Percentiles rank a stretch among this genome's conserved stretches.
Evolutionary conservation across 2,888 invertebrate genomes (phyloP).

Genomic region (Ophion slaviceki): DNA sequence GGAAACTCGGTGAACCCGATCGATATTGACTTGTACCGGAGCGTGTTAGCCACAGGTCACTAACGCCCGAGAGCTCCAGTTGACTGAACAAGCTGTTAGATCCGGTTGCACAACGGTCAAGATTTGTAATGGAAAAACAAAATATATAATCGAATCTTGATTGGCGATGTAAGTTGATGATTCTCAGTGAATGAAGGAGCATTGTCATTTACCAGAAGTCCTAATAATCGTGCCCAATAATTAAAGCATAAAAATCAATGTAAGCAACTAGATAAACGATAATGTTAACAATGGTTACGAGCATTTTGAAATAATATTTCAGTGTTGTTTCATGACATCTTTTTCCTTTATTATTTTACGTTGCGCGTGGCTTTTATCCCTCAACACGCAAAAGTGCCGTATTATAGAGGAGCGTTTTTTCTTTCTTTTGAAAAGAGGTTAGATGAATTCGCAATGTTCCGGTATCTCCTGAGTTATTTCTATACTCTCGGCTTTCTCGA

Average conservation of each 20-base stretch:
- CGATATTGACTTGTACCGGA: conserved; percentile 44
- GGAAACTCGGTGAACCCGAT: conserved; percentile 48
- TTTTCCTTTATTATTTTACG: too few relatives aligned
- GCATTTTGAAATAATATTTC: background rate
- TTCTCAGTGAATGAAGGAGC: too few relatives aligned
- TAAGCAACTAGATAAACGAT: background rate
- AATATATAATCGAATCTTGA: too few relatives aligned
- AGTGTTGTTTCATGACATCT: background rate
- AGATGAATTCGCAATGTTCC: background rate
- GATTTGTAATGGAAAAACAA: background rate
- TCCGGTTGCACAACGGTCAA: conserved; percentile 6
- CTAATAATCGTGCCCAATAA: background rate
- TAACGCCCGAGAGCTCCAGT: conserved; percentile 21
- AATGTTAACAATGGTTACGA: background rate
- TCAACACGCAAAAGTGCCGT: background rate
- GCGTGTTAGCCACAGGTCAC: conserved; percentile 27
- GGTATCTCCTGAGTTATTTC: background rate
- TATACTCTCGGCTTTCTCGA: background rate
- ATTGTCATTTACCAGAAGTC: too few relatives aligned
- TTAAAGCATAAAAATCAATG: background rate
- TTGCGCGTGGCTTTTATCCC: too few relatives aligned
- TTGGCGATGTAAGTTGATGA: too few relatives aligned
- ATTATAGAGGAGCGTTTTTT: background rate
- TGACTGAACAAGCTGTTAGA: conserved; percentile 19
- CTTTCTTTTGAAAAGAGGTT: background rate